These are phyloP conservation scores for Numenius phaeopus DNA, from an alignment of 2,797 vertebrate species.

Conservation along the genomic window DNA sequence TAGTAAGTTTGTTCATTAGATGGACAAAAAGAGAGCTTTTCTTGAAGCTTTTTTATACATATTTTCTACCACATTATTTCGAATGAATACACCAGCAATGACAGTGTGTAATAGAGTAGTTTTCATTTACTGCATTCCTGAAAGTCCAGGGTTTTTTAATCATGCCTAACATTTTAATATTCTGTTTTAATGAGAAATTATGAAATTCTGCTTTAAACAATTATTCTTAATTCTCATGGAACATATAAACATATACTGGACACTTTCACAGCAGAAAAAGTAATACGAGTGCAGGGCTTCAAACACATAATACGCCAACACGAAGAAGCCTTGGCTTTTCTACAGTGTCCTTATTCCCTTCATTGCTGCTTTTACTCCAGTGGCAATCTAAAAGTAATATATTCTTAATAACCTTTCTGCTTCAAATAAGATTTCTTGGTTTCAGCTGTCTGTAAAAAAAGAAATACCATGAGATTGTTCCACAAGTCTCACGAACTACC, in stretches of 20 bases:
- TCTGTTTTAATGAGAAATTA: background rate
- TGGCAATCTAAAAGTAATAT: background rate
- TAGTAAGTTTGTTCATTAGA: background rate
- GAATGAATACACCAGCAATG: background rate
- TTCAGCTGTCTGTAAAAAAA: background rate
- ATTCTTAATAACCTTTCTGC: background rate
- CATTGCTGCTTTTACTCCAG: background rate
- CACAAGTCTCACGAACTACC: background rate
- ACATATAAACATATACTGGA: background rate
- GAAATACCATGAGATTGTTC: background rate
- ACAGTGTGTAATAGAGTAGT: fast-evolving
- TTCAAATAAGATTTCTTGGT: background rate
- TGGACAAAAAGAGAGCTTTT: background rate
- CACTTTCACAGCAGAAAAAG: background rate
- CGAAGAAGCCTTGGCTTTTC: background rate
- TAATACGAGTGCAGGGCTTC: background rate
- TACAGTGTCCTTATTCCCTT: background rate
- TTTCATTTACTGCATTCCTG: background rate
- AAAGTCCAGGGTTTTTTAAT: background rate
- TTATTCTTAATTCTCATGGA: background rate
- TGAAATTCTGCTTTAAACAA: background rate
- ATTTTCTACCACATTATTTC: background rate
- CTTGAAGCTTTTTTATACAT: background rate
- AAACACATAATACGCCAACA: background rate
- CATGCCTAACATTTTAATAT: background rate